These are phyloP conservation scores for Hydrochoerus hydrochaeris DNA, from an alignment of 2,113 vertebrate genomes.

Conservation along the genomic window DNA sequence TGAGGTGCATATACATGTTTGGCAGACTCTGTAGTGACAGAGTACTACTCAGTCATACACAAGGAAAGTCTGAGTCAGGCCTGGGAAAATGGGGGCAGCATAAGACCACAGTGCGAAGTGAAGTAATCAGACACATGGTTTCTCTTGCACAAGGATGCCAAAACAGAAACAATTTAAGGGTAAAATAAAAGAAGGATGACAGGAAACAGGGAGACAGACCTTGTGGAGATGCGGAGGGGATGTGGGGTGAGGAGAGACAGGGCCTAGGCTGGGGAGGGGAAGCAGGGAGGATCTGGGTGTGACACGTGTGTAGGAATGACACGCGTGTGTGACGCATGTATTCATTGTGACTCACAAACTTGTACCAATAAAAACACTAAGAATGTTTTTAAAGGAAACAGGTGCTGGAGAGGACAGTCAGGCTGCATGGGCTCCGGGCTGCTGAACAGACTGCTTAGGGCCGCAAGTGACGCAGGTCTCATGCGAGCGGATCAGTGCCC, in stretches of 20 bases:
- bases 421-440: no score
- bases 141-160: background rate
- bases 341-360: background rate
- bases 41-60: background rate
- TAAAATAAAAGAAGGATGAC: background rate
- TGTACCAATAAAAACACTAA: background rate
- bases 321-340: no score
- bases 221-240: background rate
- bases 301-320: fast-evolving
- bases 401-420: background rate
- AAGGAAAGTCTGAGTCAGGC: background rate
- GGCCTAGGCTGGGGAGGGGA: background rate
- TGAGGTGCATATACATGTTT: background rate
- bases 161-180: background rate
- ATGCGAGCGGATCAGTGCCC: background rate
- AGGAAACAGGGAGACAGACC: background rate
- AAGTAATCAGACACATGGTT: no score
- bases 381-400: background rate
- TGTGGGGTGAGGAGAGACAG: background rate
- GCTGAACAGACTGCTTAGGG: background rate
- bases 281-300: no score
- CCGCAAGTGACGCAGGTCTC: background rate
- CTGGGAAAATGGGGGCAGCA: background rate
- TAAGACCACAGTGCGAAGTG: background rate
- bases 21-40: background rate